Base-by-base conservation (phyloP, 2,888 invertebrate genomes). In the Pilophorus perplexus region DNA sequence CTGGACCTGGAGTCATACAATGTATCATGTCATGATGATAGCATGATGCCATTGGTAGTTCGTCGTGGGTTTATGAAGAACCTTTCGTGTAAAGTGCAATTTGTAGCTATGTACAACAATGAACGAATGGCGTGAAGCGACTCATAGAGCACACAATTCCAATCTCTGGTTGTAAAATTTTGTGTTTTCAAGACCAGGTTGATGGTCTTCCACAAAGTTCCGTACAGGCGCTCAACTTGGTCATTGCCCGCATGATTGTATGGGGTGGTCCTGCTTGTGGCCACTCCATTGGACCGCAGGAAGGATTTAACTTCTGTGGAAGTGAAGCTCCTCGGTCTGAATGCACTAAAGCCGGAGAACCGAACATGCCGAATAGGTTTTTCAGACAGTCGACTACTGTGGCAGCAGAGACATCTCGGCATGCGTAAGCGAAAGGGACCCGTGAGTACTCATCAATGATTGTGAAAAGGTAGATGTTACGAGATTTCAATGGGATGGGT, bases 301-400 rank as follows among this genome's bases (percentile, higher is more conserved):
- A 71, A 71, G 20, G 46, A 20, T 42, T 67, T 70, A 5, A 72
- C 27, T 50, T 71, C 69, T 20, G 16, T 16, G 1, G 67, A 71
- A 64, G 71, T 67, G 59, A 71, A 12, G 70, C 23, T 10, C 69
- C 71, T 67, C 68, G 57, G 44, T 72, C 71, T 6, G 68, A 69
- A 66, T 72, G 71, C 23, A 72, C 68, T 38, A 44, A 71, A 14
- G 66, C 46, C 10, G 71, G 71, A 10, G 67, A 62, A 8, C 71
- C 71, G 60, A 72, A 72, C 3, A 70, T 46, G 16, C 27, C n/a
- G n/a, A n/a, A n/a, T n/a, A n/a, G n/a, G n/a, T n/a, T n/a, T n/a
- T n/a, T n/a, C n/a, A n/a, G n/a, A n/a, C n/a, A n/a, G n/a, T n/a
- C n/a, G n/a, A n/a, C n/a, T n/a, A n/a, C n/a, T n/a, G n/a, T n/a